Base-by-base conservation (phyloP, 2,888 invertebrate genomes). In the Nasonovia ribisnigri region DNA sequence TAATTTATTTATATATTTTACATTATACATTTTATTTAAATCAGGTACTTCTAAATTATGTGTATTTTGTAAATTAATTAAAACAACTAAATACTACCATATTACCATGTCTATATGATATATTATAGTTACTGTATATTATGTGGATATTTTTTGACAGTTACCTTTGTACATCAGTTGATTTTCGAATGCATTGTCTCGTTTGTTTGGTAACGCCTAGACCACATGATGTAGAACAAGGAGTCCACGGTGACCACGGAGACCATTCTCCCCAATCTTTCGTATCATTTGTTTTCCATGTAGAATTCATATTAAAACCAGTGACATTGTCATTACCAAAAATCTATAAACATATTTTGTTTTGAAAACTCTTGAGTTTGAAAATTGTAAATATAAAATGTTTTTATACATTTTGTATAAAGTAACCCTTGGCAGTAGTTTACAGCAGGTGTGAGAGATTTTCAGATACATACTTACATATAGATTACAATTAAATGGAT, bases 161-260 rank as follows among this genome's bases (percentile, higher is more conserved):
- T 26, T 88, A 94, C 92, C 67, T 90, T 90, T 92, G 43, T 24
- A 54, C 29, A 26, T 93, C 88, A 42, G 36, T 48, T 13, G 77
- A 43, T 90, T 91, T 94, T 42, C 57, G 84, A 57, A 94, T 96
- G 95, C 98, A 98, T 95, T 97, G 97, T 91, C 98, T 96, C 89
- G 97, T 97, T 95, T 97, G 97, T 77, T 97, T 97, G 86, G 97
- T 97, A 92, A 98, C 97, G 42, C 97, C 97, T 6, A 97, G 97
- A 0, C 97, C 97, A 95, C 98, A 98, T n/a, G 96, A 96, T 95
- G 97, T 96, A n/a, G 97, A 97, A 95, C 98, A 98, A 26, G 97
- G 96, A 95, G 97, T 97, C 98, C 98, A 98, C 3, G 94, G 84
- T 36, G 95, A 95, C 95, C 95, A 95, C 43, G 94, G 87, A 26